Evolutionary conservation across 2,113 vertebrate species (phyloP).

Genomic region (Syrmaticus mikado): DNA sequence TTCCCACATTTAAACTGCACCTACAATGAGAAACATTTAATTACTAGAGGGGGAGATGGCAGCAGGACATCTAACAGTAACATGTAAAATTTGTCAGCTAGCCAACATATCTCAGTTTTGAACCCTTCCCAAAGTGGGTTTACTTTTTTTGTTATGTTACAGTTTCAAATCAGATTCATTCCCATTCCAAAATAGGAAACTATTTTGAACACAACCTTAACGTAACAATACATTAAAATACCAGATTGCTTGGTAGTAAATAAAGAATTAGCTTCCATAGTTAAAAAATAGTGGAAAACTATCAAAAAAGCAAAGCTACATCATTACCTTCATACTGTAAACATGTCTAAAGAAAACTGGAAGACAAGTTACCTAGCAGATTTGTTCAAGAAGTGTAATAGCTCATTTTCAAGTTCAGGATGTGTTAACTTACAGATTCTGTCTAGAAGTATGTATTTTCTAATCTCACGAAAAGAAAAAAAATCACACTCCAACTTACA

Average conservation of each 20-base stretch:
- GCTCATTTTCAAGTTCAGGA: background rate
- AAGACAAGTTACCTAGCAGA: background rate
- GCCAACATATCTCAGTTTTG: background rate
- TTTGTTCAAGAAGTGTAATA: background rate
- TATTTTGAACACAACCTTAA: background rate
- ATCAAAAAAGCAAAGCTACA: background rate
- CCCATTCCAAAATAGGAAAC: background rate
- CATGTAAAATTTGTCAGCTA: background rate
- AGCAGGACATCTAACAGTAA: background rate
- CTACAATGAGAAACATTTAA: background rate
- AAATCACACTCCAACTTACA: background rate
- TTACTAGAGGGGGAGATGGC: rapidly evolving
- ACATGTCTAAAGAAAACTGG: background rate
- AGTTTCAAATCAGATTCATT: background rate
- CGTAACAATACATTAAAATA: background rate
- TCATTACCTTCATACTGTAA: background rate
- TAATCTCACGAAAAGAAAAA: background rate
- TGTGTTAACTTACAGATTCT: rapidly evolving
- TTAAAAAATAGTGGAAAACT: background rate
- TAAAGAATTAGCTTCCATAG: rapidly evolving
- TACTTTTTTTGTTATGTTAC: background rate
- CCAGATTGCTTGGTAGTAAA: background rate
- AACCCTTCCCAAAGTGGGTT: background rate
- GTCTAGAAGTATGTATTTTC: background rate
- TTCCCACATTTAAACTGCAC: background rate